Evolutionary conservation across 2,888 invertebrate genomes (phyloP).

Genomic region (Elmis aenea): DNA sequence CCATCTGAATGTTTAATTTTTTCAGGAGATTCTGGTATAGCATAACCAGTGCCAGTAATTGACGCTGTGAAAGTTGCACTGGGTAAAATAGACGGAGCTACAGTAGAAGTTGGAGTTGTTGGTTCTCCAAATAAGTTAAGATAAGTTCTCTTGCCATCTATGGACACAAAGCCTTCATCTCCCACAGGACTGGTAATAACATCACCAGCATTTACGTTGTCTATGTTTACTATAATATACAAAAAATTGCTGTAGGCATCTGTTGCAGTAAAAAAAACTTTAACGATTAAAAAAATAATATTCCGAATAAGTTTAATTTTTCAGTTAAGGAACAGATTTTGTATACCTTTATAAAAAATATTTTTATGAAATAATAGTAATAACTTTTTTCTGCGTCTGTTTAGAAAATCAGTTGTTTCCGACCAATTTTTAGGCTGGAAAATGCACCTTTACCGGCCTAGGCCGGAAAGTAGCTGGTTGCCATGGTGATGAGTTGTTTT

Average conservation of each 20-base stretch:
- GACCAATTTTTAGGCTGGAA: too few relatives aligned
- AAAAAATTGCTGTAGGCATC: too few relatives aligned
- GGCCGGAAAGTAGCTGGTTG: too few relatives aligned
- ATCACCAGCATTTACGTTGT: conserved; percentile 55
- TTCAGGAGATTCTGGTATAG: conserved; percentile 55
- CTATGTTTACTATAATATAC: conserved; percentile 59
- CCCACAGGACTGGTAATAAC: conserved; percentile 77
- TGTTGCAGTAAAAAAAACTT: too few relatives aligned
- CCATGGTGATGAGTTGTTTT: too few relatives aligned
- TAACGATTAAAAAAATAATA: too few relatives aligned
- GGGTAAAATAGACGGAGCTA: conserved; percentile 34
- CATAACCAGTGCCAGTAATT: conserved; percentile 60
- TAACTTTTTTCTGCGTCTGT: too few relatives aligned
- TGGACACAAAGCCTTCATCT: conserved; percentile 83
- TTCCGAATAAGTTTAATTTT: too few relatives aligned
- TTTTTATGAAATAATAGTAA: background rate
- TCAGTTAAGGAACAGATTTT: background rate
- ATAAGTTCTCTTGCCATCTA: conserved; percentile 86
- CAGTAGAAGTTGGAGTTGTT: conserved; percentile 40
- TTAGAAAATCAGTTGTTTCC: too few relatives aligned
- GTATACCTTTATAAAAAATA: background rate
- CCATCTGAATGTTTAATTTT: conserved; percentile 33
- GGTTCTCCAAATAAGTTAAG: conserved; percentile 74
- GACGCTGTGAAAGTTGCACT: conserved; percentile 43
- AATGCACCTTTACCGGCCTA: too few relatives aligned